Conservation (phyloP, 37 sponge, comb jelly and placozoan species). For the Theonella swinhoei region DNA sequence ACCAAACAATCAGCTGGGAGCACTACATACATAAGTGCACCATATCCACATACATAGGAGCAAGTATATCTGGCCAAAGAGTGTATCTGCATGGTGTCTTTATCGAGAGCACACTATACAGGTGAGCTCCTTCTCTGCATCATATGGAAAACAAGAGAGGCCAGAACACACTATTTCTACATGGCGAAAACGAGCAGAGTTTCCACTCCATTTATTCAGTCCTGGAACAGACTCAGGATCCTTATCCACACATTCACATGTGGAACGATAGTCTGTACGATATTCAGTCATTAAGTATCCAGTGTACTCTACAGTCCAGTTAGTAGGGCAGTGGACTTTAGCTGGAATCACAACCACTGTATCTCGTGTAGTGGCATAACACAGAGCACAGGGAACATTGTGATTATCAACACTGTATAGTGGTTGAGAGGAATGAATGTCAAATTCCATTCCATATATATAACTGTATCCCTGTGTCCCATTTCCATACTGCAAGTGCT, state of each 20-base stretch:
- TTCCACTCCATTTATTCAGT: not conserved
- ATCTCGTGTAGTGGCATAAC: constrained; percentile 14
- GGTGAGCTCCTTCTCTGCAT: constrained; percentile 38
- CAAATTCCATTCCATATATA: not conserved
- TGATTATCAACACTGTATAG: not conserved
- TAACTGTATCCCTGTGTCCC: not conserved
- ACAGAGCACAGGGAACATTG: constrained; percentile 55
- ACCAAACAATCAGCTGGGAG: no score
- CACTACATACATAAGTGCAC: not conserved
- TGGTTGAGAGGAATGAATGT: not conserved
- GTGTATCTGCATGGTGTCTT: no score
- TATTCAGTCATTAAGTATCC: constrained; percentile 34
- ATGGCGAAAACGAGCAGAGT: constrained; percentile 34
- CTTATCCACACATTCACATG: constrained; percentile 47
- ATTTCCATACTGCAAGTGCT: not conserved
- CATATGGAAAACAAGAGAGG: constrained; percentile 45
- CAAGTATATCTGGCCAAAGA: no score
- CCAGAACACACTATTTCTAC: constrained; percentile 37
- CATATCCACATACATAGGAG: not conserved
- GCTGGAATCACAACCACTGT: constrained; percentile 45
- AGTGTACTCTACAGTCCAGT: constrained; percentile 56
- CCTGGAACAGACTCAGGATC: constrained; percentile 32
- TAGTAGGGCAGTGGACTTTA: constrained; percentile 16
- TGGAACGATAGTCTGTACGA: not conserved
- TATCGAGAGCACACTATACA: constrained; percentile 49